phyloP scores from a whole-genome alignment of 2,888 invertebrate species.

The Ctenicera cuprea region DNA sequence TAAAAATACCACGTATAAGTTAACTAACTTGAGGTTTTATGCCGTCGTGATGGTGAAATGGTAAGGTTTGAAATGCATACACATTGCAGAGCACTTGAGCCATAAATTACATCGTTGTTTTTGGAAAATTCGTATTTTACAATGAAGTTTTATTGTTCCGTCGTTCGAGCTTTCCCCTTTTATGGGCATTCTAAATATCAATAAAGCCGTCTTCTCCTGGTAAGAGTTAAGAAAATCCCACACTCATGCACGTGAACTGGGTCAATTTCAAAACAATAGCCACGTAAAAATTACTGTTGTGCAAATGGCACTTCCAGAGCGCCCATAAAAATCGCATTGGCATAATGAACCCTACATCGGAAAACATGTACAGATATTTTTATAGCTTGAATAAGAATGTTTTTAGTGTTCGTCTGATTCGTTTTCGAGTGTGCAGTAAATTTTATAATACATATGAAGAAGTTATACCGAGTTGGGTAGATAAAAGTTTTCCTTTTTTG shows the following conservation, averaged over 20 bases:
- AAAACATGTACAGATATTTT: conserved; percentile 20
- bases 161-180: conserved; percentile 36
- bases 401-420: conserved; percentile 13
- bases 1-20: conserved; percentile 3
- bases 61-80: conserved; percentile 8
- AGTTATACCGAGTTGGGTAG: not conserved
- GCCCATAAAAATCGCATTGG: conserved; percentile 39
- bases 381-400: not conserved
- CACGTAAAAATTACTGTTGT: conserved; percentile 34
- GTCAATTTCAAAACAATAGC: conserved; percentile 46
- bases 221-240: conserved; percentile 36
- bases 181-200: conserved; percentile 43
- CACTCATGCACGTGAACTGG: conserved; percentile 34
- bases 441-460: not conserved
- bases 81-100: conserved; percentile 8
- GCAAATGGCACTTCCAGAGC: conserved; percentile 39
- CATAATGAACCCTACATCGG: conserved; percentile 32
- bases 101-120: conserved; percentile 32
- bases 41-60: conserved; percentile 10
- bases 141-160: conserved; percentile 42
- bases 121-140: conserved; percentile 40
- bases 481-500: conserved; percentile 1
- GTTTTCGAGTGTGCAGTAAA: not conserved
- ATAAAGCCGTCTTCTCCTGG: conserved; percentile 39
- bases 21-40: conserved; percentile 5